phyloP scores from a whole-genome alignment of 2,113 vertebrate species.

The Romanogobio albipinnatus region DNA sequence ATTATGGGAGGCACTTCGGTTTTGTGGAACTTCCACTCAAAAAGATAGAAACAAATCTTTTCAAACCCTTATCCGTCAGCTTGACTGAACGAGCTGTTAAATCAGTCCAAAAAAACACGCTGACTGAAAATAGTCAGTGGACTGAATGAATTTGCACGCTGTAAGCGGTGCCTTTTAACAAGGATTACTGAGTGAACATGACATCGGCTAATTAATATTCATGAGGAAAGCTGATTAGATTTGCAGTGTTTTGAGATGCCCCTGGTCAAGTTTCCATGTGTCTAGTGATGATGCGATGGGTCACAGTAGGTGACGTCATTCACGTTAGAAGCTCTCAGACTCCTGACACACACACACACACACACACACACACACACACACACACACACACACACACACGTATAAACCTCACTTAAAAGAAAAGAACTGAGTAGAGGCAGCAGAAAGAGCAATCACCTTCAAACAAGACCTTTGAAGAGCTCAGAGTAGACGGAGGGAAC shows the following conservation, averaged over 20 bases:
- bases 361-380: no score
- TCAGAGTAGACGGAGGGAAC: conserved; percentile 26
- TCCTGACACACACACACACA: background rate
- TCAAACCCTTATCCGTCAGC: no score
- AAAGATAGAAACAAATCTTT: no score
- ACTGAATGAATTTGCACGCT: background rate
- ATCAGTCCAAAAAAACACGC: background rate
- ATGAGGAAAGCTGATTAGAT: background rate
- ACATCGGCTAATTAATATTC: conserved; percentile 5
- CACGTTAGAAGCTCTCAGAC: background rate
- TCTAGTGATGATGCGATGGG: background rate
- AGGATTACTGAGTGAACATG: background rate
- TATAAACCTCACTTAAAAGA: conserved; percentile 14
- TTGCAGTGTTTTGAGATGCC: background rate
- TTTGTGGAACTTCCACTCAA: no score
- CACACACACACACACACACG: background rate
- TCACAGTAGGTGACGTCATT: conserved; percentile 5
- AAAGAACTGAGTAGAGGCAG: background rate
- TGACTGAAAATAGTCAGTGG: background rate
- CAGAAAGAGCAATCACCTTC: conserved; percentile 23
- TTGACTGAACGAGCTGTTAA: no score
- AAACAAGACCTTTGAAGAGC: conserved; percentile 38
- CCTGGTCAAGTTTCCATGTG: background rate
- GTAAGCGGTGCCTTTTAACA: background rate
- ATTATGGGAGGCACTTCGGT: no score